Base-by-base conservation (phyloP, 2,888 invertebrate genomes). In the Melitaea athalia region DNA sequence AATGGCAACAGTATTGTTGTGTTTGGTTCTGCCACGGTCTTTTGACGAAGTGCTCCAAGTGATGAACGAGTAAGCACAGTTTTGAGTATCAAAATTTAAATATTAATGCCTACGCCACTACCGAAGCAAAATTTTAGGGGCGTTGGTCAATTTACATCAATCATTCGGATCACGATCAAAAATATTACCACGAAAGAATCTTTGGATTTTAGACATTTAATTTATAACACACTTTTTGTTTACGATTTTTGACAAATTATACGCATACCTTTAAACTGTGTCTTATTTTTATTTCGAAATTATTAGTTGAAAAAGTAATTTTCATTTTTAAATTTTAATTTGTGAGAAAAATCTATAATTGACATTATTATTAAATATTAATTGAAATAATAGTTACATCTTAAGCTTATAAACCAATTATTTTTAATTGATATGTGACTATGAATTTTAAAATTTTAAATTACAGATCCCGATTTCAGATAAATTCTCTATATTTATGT, bases 41-140 rank as follows among this genome's bases (percentile, higher is more conserved):
- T 76, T 76, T 75, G 75, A 76, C 73, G 73, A 72, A 75, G 74
- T 76, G 71, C 68, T 70, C 71, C 74, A 74, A 74, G 74, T 74
- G 74, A 74, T 74, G 71, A 72, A 72, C 74, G 72, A 72, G 71
- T 74, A 71, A 75, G 72, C 73, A 71, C 74, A 71, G 75, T 75
- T 75, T 76, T 76, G 71, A 74, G 66, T 73, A 79, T 76, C 78
- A 73, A 75, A 76, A 74, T 75, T 74, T 76, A 76, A 75, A 74
- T 76, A 72, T 71, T 74, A 74, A 74, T 74, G 67, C 71, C 69
- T 71, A 70, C 71, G 64, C 72, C 66, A 70, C 72, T 67, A 63
- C 67, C 68, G 63, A 59, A 61, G 64, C 70, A 71, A 67, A 69
- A 73, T 73, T 74, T 72, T 70, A 72, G 73, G 74, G 74, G 74